Percentiles rank a stretch among this genome's conserved stretches.
phyloP scores from a whole-genome alignment of 2,797 vertebrate species.

The Tokudaia muenninki region DNA sequence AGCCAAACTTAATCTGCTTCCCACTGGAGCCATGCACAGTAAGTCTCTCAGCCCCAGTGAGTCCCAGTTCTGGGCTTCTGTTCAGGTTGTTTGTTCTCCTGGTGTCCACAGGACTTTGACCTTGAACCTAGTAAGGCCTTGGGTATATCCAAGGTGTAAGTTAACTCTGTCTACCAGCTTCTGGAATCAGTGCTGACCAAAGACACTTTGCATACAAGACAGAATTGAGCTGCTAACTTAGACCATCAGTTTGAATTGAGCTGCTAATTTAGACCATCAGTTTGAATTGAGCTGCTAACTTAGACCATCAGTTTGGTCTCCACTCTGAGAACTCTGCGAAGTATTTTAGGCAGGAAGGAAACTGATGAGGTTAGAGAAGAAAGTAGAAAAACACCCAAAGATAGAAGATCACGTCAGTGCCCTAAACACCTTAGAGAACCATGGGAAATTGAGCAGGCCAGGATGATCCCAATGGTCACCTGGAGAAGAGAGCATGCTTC shows the following conservation, averaged over 20 bases:
- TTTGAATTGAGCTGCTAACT: not conserved
- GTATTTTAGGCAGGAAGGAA: not conserved
- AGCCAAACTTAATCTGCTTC: conserved; percentile 17
- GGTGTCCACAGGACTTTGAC: not conserved
- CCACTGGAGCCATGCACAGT: not conserved
- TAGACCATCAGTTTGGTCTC: not conserved
- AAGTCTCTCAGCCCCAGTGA: conserved; percentile 32
- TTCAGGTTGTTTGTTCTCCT: conserved; percentile 9
- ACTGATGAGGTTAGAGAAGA: not conserved
- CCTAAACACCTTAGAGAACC: not conserved
- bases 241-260: not conserved
- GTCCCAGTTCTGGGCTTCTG: not conserved
- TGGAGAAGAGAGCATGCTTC: not conserved
- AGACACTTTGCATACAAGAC: not conserved
- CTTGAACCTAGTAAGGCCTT: not conserved
- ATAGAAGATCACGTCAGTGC: not conserved
- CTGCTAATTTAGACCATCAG: not conserved
- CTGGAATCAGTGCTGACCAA: conserved; percentile 9
- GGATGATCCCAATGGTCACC: not conserved
- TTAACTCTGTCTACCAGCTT: not conserved
- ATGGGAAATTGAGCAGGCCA: not conserved
- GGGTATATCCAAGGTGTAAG: not conserved
- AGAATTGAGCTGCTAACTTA: not conserved
- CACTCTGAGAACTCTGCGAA: not conserved
- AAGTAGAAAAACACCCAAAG: not conserved